Percentiles rank a stretch among this genome's conserved stretches.
phyloP scores from a whole-genome alignment of 2,113 vertebrate genomes.

The Odobenus rosmarus region DNA sequence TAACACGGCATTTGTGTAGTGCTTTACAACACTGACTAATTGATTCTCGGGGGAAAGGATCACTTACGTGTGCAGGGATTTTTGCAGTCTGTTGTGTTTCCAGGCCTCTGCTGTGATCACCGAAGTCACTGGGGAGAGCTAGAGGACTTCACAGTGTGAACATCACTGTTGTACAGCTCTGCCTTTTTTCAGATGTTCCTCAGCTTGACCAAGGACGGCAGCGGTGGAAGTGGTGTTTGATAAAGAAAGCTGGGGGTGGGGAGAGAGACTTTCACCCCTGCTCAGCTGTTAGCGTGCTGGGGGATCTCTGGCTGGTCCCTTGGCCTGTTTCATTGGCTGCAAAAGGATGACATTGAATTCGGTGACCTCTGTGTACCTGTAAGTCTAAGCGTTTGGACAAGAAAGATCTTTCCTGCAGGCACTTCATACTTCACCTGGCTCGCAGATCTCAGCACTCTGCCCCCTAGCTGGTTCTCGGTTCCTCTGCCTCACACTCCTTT shows the following conservation, averaged over 20 bases:
- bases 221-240: too few relatives aligned
- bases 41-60: neutral
- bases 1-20: too few relatives aligned
- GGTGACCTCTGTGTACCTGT: neutral
- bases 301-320: neutral
- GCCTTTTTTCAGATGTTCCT: rapidly evolving
- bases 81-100: neutral
- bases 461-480: neutral
- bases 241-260: neutral
- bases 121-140: neutral
- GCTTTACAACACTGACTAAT: neutral
- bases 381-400: neutral
- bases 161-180: neutral
- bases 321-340: rapidly evolving
- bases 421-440: neutral
- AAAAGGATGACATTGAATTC: neutral
- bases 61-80: neutral
- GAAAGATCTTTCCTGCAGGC: neutral
- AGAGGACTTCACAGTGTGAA: neutral
- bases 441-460: neutral
- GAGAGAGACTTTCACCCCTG: neutral
- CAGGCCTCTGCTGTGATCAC: rapidly evolving
- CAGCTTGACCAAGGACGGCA: neutral
- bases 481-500: neutral
- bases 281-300: neutral